A percentile compares a stretch with the other conserved stretches of the same genome.
phyloP scores from a whole-genome alignment of 2,113 vertebrate genomes.

The Tinamus guttatus region DNA sequence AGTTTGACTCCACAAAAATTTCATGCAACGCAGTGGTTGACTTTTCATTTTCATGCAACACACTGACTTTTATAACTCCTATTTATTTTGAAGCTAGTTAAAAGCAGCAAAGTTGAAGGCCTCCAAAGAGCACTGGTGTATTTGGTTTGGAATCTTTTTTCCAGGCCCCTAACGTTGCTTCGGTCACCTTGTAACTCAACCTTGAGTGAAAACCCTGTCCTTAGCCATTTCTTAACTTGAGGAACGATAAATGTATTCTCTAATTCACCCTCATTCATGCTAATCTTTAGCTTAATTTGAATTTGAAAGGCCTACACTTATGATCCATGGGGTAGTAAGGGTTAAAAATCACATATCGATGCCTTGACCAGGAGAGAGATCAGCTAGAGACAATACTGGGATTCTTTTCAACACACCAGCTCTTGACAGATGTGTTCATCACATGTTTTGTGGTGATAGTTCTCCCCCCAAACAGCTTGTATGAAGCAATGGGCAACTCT shows the following conservation, averaged over 20 bases:
- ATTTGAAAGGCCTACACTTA: neutral
- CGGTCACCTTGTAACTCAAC: neutral
- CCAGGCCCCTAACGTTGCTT: neutral
- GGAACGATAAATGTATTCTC: neutral
- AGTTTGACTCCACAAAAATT: no score
- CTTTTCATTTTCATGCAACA: no score
- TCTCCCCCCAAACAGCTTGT: neutral
- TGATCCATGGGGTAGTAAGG: neutral
- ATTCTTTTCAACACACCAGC: neutral
- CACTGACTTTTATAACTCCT: neutral
- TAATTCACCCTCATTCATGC: neutral
- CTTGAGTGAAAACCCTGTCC: neutral
- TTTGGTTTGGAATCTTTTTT: neutral
- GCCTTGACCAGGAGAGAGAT: neutral
- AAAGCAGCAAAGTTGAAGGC: neutral
- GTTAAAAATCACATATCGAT: neutral
- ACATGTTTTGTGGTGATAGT: rapidly evolving
- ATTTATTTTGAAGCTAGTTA: neutral
- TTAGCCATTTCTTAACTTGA: neutral
- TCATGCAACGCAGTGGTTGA: no score
- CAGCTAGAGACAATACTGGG: neutral
- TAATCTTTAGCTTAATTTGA: neutral
- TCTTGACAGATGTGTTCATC: rapidly evolving
- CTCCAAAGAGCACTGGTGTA: no score
- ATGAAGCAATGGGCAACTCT: neutral